Percentiles rank a stretch among this genome's conserved stretches.
phyloP scores from a whole-genome alignment of 2,797 vertebrate species.

The Lindbergichthys nudifrons region DNA sequence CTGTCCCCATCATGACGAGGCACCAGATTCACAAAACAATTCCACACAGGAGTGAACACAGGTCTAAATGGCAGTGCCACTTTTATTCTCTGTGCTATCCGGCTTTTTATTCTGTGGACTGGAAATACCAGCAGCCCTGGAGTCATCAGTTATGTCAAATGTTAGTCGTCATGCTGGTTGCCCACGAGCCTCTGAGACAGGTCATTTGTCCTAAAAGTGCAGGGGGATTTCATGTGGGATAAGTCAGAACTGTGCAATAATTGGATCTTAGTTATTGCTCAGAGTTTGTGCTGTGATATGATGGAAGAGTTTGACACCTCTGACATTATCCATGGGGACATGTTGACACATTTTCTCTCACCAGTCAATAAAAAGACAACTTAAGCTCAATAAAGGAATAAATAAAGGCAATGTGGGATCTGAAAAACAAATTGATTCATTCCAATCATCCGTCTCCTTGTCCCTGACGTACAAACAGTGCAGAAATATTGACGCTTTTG shows the following conservation, averaged over 20 bases:
- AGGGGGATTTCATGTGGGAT: constrained; percentile 30
- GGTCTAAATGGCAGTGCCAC: constrained; percentile 21
- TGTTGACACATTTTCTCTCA: constrained; percentile 37
- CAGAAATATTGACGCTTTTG: constrained; percentile 13
- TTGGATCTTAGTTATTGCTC: neutral
- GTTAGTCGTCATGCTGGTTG: constrained; percentile 40
- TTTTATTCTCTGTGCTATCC: constrained; percentile 28
- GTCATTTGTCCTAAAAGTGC: constrained; percentile 47
- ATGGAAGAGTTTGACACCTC: constrained; percentile 23
- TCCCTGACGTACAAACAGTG: constrained; percentile 1
- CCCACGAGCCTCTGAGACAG: constrained; percentile 32
- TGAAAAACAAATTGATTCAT: constrained; percentile 65
- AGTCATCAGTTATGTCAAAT: constrained; percentile 49
- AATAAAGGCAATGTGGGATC: constrained; percentile 30
- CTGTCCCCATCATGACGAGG: constrained; percentile 12
- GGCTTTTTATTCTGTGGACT: constrained; percentile 5
- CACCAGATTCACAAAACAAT: constrained; percentile 47
- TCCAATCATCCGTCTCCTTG: constrained; percentile 26
- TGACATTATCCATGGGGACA: constrained; percentile 33
- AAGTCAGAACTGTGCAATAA: constrained; percentile 29
- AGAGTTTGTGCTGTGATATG: constrained; percentile 7
- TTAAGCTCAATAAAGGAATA: constrained; percentile 45
- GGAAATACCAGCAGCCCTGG: constrained; percentile 49
- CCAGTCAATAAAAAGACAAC: constrained; percentile 48
- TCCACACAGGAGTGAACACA: constrained; percentile 45